Conservation (phyloP, 2,113 vertebrate species). For the Phocoena sinus region DNA sequence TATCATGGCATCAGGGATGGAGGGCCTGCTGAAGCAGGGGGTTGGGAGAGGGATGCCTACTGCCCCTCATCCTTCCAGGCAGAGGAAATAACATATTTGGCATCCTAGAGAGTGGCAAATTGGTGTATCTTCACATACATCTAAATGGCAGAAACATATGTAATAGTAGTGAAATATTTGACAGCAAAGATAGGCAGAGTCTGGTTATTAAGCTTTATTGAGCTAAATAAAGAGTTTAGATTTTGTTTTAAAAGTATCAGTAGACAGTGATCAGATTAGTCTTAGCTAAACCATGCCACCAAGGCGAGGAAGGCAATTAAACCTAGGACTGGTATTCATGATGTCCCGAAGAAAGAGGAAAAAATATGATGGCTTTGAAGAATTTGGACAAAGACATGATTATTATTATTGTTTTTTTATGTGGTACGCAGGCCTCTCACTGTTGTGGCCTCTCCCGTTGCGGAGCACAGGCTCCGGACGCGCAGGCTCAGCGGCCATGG, state of each 20-base stretch:
- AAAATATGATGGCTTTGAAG: neutral
- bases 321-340: neutral
- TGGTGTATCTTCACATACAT: neutral
- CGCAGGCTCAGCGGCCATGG: no score
- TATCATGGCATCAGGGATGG: neutral
- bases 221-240: neutral
- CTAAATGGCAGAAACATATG: neutral
- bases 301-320: neutral
- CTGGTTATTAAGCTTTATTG: neutral
- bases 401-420: no score
- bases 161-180: neutral
- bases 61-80: neutral
- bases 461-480: no score
- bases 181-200: neutral
- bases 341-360: neutral
- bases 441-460: no score
- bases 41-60: fast-evolving
- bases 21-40: neutral
- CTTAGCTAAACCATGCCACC: neutral
- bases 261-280: neutral
- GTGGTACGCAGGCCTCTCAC: no score
- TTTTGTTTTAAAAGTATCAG: neutral
- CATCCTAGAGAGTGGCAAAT: neutral
- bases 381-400: neutral
- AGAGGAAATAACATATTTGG: neutral